These are phyloP conservation scores for Lipophrys pholis DNA, from an alignment of 2,113 vertebrate species.

Conservation along the genomic window DNA sequence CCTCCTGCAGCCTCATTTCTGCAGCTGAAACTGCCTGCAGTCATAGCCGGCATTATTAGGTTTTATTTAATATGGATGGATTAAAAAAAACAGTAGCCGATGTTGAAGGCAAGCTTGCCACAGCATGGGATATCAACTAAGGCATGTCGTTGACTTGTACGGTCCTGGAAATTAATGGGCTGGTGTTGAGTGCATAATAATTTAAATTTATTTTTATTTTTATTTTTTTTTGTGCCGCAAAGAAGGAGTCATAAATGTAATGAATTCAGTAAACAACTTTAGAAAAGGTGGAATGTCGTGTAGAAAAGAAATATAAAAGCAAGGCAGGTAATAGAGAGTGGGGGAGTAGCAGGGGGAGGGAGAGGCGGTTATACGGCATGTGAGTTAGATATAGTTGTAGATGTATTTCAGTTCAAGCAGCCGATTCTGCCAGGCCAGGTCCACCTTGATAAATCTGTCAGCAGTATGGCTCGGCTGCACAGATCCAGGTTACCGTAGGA, in stretches of 20 bases:
- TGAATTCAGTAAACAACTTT: neutral
- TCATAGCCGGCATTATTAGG: conserved; percentile 50
- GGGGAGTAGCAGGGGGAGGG: neutral
- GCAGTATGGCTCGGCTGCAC: conserved; percentile 39
- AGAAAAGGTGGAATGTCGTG: conserved; percentile 3
- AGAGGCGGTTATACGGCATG: neutral
- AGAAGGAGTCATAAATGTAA: conserved; percentile 3
- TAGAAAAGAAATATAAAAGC: neutral
- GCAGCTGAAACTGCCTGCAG: conserved; percentile 41
- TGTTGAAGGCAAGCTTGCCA: conserved; percentile 42
- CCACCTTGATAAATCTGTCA: conserved; percentile 80
- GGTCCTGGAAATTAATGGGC: conserved; percentile 44
- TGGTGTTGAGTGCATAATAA: conserved; percentile 42
- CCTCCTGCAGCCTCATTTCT: conserved; percentile 18
- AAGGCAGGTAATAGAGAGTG: conserved; percentile 5
- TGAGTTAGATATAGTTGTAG: conserved; percentile 47
- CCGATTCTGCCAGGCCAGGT: conserved; percentile 35
- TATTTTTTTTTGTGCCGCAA: conserved; percentile 13
- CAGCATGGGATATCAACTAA: conserved; percentile 40
- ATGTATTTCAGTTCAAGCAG: conserved; percentile 61
- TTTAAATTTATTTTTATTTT: conserved; percentile 56
- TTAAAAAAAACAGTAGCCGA: conserved; percentile 41
- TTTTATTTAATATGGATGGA: conserved; percentile 49
- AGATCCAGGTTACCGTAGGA: conserved; percentile 73
- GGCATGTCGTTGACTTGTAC: conserved; percentile 21